Evolutionary conservation across 1,140 invertebrate species (phyloP).

Genomic region (Caerostris extrusa): DNA sequence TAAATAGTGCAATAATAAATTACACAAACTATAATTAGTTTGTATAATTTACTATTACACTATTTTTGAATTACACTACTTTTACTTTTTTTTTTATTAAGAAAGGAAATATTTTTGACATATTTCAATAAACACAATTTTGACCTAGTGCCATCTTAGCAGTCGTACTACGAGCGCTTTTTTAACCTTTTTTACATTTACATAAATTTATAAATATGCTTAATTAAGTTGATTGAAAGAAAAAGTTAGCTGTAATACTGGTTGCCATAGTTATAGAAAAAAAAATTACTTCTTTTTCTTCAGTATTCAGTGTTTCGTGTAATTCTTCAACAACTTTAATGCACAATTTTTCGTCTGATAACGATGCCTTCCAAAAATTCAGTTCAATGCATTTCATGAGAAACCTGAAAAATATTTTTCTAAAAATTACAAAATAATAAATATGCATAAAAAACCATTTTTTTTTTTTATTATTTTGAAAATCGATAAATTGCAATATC

Average conservation of each 20-base stretch:
- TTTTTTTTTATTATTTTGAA: background rate
- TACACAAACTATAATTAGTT: too few species aligned
- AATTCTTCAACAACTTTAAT: slow-evolving; percentile 45
- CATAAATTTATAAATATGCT: background rate
- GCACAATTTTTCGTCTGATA: slow-evolving; percentile 16
- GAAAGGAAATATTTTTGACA: too few species aligned
- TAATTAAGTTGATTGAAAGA: background rate
- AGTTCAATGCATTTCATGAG: slow-evolving; percentile 65
- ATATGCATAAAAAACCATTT: too few species aligned
- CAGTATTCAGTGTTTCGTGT: background rate
- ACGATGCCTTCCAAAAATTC: background rate
- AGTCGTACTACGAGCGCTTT: too few species aligned
- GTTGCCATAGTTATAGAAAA: background rate
- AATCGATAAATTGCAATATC: background rate
- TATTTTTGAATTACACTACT: too few species aligned
- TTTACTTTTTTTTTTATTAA: too few species aligned
- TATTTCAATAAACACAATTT: too few species aligned
- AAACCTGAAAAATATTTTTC: slow-evolving; percentile 53
- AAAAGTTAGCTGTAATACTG: background rate
- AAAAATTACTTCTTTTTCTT: slow-evolving; percentile 45
- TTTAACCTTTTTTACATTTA: too few species aligned
- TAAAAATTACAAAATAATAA: background rate
- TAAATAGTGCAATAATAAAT: too few species aligned
- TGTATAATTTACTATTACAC: too few species aligned
- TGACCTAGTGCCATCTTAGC: too few species aligned